Evolutionary conservation across 2,888 invertebrate species (phyloP).

Genomic region (Isotomurus palustris): DNA sequence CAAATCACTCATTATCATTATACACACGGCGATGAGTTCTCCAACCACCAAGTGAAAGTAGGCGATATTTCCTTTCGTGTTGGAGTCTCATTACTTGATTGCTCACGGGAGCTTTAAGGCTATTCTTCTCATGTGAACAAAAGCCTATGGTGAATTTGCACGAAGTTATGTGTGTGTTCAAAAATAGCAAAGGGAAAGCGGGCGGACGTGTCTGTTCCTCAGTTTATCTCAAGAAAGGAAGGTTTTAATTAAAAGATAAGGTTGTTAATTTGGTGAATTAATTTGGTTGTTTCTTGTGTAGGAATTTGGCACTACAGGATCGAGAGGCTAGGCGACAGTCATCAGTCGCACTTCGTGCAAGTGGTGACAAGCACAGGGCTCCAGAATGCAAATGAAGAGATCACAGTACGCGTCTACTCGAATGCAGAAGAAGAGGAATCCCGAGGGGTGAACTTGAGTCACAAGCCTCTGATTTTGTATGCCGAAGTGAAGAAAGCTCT

Average conservation of each 20-base stretch:
- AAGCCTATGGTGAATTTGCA: too few relatives aligned
- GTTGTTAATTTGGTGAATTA: not conserved
- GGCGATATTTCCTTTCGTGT: too few relatives aligned
- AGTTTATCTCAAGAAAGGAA: too few relatives aligned
- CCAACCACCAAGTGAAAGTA: too few relatives aligned
- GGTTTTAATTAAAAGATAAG: not conserved
- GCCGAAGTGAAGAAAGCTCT: conserved; percentile 57
- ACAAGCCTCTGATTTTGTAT: conserved; percentile 54
- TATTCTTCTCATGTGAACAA: too few relatives aligned
- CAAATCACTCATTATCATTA: too few relatives aligned
- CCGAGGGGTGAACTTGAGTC: conserved; percentile 47
- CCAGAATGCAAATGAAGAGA: conserved; percentile 50
- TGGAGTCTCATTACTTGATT: too few relatives aligned
- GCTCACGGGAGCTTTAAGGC: too few relatives aligned
- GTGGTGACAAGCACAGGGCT: conserved; percentile 55
- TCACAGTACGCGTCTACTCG: conserved; percentile 52
- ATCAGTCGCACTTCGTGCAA: conserved; percentile 58
- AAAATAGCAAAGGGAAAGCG: too few relatives aligned
- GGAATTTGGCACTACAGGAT: conserved; percentile 44
- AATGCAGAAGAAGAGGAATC: conserved; percentile 47
- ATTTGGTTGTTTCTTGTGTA: not conserved
- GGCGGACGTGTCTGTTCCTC: too few relatives aligned
- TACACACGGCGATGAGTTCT: too few relatives aligned
- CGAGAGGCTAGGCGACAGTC: conserved; percentile 44
- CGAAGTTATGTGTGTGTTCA: too few relatives aligned